Evolutionary conservation across 2,888 invertebrate genomes (phyloP).

Genomic region (Drosophila pegasa): DNA sequence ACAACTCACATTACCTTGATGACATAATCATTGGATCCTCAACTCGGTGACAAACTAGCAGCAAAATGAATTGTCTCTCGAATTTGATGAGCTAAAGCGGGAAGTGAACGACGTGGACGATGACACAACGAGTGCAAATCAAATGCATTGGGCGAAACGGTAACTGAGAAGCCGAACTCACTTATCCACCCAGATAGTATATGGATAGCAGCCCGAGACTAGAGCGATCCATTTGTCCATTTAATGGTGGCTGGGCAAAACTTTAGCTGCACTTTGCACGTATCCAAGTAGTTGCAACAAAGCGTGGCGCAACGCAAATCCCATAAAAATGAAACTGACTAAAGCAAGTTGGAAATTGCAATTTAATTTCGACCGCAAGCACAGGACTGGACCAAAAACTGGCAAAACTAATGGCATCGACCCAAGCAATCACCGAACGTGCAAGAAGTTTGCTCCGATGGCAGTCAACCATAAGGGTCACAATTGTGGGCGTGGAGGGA

Average conservation of each 20-base stretch:
- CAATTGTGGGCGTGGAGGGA: not conserved
- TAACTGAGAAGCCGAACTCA: constrained; percentile 63
- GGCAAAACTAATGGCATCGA: constrained; percentile 49
- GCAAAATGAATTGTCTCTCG: constrained; percentile 2
- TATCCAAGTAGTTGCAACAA: constrained; percentile 52
- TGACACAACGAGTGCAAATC: constrained; percentile 60
- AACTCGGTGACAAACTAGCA: not conserved
- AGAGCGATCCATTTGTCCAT: constrained; percentile 59
- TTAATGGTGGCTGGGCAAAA: constrained; percentile 39
- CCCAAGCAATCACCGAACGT: constrained; percentile 43
- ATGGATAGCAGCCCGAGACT: not conserved
- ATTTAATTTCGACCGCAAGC: constrained; percentile 77
- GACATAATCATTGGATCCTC: constrained; percentile 3
- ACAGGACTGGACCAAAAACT: constrained; percentile 38
- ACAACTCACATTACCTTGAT: not conserved
- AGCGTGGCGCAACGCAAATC: constrained; percentile 63
- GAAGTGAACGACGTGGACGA: not conserved
- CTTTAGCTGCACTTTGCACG: constrained; percentile 66
- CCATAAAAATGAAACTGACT: constrained; percentile 70
- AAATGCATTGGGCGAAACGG: constrained; percentile 73
- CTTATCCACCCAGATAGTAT: constrained; percentile 24
- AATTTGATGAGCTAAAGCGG: constrained; percentile 6
- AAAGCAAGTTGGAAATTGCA: constrained; percentile 73
- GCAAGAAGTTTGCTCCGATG: constrained; percentile 38
- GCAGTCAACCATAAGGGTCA: not conserved